A percentile compares a stretch with the other conserved stretches of the same genome.
These are phyloP conservation scores for Champsocephalus gunnari DNA, from an alignment of 2,797 vertebrate genomes.

Conservation along the genomic window DNA sequence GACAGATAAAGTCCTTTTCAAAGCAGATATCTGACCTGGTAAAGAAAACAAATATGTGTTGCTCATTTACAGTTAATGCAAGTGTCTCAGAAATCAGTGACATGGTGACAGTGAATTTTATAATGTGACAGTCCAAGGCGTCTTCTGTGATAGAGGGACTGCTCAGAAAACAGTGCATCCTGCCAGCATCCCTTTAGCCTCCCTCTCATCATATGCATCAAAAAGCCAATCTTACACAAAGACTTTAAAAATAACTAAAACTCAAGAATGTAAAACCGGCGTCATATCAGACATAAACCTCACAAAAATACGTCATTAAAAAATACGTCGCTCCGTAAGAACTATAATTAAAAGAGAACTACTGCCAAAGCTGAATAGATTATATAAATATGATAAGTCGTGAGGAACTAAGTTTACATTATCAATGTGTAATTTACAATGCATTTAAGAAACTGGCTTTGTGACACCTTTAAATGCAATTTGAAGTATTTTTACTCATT, in stretches of 20 bases:
- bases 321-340: conserved; percentile 44
- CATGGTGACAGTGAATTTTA: not conserved
- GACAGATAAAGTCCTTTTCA: not conserved
- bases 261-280: conserved; percentile 25
- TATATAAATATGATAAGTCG: conserved; percentile 44
- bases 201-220: not conserved
- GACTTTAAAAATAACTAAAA: conserved; percentile 11
- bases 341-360: conserved; percentile 29
- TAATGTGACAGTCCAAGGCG: not conserved
- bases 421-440: conserved; percentile 44
- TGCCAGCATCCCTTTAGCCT: not conserved
- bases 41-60: not conserved
- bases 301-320: conserved; percentile 4
- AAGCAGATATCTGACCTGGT: not conserved
- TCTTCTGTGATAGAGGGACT: not conserved
- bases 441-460: conserved; percentile 41
- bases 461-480: conserved; percentile 13
- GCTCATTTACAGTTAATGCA: not conserved
- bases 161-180: conserved; percentile 1
- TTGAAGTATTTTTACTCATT: conserved; percentile 15
- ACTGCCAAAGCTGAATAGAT: conserved; percentile 37
- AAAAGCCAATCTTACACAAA: not conserved
- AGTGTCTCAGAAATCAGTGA: not conserved
- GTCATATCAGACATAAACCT: conserved; percentile 17
- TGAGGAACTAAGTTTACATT: conserved; percentile 26